Conservation (phyloP, 1,140 invertebrate genomes). For the Drosophila equinoxialis region DNA sequence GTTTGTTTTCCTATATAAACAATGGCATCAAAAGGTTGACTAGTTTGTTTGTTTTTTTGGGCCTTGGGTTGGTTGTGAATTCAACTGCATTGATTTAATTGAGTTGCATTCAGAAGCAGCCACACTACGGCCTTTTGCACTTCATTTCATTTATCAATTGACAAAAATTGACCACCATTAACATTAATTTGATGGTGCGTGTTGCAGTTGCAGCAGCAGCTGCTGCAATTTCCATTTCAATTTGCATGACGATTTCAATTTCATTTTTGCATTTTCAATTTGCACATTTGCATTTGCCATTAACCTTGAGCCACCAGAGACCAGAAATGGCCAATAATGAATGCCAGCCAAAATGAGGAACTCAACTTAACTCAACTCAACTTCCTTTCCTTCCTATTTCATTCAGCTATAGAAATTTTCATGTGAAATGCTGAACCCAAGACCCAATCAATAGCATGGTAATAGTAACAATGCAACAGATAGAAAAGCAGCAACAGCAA, state of each 20-base stretch:
- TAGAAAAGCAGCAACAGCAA: neutral
- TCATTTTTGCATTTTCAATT: constrained; percentile 22
- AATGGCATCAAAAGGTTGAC: too few species aligned
- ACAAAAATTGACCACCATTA: constrained; percentile 3
- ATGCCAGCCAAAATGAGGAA: neutral
- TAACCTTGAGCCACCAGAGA: constrained; percentile 10
- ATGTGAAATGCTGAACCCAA: constrained; percentile 23
- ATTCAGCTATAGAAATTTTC: constrained; percentile 31
- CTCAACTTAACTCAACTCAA: neutral
- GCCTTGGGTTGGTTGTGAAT: neutral
- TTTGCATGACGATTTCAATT: constrained; percentile 7
- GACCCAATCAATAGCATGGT: constrained; percentile 1
- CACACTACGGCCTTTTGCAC: neutral
- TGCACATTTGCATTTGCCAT: constrained; percentile 12
- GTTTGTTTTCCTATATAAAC: too few species aligned
- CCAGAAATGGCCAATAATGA: constrained; percentile 31
- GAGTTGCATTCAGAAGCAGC: neutral
- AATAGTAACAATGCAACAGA: constrained; percentile 11
- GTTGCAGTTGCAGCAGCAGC: constrained; percentile 23
- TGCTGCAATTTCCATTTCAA: constrained; percentile 11
- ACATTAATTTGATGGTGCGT: neutral
- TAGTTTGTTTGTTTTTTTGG: too few species aligned
- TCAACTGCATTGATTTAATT: constrained; percentile 8
- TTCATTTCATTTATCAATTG: constrained; percentile 21
- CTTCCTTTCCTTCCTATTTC: neutral